Evolutionary conservation across 2,888 invertebrate genomes (phyloP), one percentile per base, ranked within the genome.

Genomic region (Frankliniella intonsa): DNA sequence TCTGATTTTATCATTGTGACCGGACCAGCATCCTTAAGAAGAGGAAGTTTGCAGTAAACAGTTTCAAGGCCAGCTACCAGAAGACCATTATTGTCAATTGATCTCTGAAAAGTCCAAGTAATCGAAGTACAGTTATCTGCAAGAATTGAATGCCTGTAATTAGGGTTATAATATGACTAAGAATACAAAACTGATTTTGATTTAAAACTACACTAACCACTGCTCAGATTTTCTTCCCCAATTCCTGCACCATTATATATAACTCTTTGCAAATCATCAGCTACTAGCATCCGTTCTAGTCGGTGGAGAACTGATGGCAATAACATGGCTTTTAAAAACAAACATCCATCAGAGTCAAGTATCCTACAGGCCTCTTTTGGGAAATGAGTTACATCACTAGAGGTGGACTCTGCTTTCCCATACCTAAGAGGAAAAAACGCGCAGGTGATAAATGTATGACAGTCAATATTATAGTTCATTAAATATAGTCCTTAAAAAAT

Each of bases 261-360:
- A 85, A 87, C 87, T 14, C 85, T 84, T 51, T 94, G 90, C 0
- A 97, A 88, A 86, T 95, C 94, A 84, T 95, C 93, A 0, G 95
- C 93, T 76, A 93, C 87, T 17, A 96, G 88, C 27, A 97, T 88
- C 87, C 92, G 92, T 81, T 90, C 89, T 81, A 92, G 89, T 87
- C 98, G 92, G 86, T 96, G 95, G 51, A 98, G 86, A 83, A 97
- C 91, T 27, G 95, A 93, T 0, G 99, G 98, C 82, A 99, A 86
- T 82, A 94, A 91, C 1, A 92, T 91, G 0, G 95, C 93, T 88
- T 98, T 97, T 38, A 94, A 90, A 95, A 22, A 22, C 3, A 76
- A 25, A 22, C 25, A 76, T 11, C 69, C 69, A 76, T 76, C 69
- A 25, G 25, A 3, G 25, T 12, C 22, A 9, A 25, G 9, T 9